These are phyloP conservation scores for Melanogrammus aeglefinus DNA, from an alignment of 2,797 vertebrate species.

Conservation along the genomic window DNA sequence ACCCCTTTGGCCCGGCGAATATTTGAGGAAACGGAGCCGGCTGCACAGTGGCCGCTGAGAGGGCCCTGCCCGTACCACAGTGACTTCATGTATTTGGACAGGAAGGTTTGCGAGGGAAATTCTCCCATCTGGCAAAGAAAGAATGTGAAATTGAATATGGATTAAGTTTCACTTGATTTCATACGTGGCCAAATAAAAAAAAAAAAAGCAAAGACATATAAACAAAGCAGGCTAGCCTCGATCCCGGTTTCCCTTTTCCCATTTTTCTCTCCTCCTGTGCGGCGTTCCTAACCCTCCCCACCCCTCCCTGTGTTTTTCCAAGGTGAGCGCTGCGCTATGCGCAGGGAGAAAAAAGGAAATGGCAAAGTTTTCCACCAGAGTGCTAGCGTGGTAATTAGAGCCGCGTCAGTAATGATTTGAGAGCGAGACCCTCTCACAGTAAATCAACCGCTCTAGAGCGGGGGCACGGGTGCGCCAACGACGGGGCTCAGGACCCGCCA, in stretches of 20 bases:
- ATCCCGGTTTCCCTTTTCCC: slow-evolving; percentile 5
- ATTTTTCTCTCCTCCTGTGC: slow-evolving; percentile 36
- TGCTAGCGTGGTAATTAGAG: slow-evolving; percentile 55
- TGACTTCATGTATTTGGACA: slow-evolving; percentile 66
- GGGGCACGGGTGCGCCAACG: slow-evolving; percentile 27
- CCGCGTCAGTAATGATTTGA: slow-evolving; percentile 67
- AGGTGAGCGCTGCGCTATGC: slow-evolving; percentile 46
- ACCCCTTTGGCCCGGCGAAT: slow-evolving; percentile 42
- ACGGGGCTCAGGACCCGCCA: slow-evolving; percentile 22
- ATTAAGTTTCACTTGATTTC: slow-evolving; percentile 59
- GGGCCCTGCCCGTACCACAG: slow-evolving; percentile 37
- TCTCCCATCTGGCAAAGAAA: slow-evolving; percentile 57
- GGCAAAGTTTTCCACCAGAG: slow-evolving; percentile 59
- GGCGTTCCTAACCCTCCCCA: slow-evolving; percentile 27
- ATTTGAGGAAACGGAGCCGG: slow-evolving; percentile 51
- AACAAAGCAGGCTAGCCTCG: slow-evolving; percentile 52
- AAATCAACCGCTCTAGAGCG: slow-evolving; percentile 31
- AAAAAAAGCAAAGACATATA: slow-evolving; percentile 42
- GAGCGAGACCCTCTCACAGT: slow-evolving; percentile 41
- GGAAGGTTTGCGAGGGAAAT: slow-evolving; percentile 54
- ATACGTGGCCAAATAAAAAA: slow-evolving; percentile 44
- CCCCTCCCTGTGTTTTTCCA: slow-evolving; percentile 51
- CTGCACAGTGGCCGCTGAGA: slow-evolving; percentile 47
- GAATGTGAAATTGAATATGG: slow-evolving; percentile 67
- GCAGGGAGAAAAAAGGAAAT: slow-evolving; percentile 58